A percentile compares a stretch with the other conserved stretches of the same genome.
Evolutionary conservation across 2,888 invertebrate species (phyloP).

Genomic region (Scrobipalpa atriplicella): DNA sequence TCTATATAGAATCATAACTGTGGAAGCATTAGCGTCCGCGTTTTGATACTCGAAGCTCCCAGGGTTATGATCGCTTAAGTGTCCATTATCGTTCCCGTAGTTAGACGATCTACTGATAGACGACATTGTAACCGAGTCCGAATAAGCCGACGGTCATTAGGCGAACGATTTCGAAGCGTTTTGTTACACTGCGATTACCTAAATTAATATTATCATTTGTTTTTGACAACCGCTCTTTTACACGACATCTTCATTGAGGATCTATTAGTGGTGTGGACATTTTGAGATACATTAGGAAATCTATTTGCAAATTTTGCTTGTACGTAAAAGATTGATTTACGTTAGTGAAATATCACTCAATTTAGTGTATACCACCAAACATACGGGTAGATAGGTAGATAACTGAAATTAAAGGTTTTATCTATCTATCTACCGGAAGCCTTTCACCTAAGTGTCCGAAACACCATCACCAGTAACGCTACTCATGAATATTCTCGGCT

Average conservation of each 20-base stretch:
- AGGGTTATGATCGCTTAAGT: conserved; percentile 59
- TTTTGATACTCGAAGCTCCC: conserved; percentile 49
- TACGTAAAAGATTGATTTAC: not conserved
- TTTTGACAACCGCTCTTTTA: conserved; percentile 68
- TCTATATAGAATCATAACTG: conserved; percentile 41
- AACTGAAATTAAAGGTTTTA: no score
- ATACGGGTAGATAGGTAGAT: no score
- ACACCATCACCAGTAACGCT: conserved; percentile 24
- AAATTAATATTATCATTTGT: conserved; percentile 79
- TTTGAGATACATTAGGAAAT: not conserved
- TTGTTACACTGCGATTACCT: conserved; percentile 57
- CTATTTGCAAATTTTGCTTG: not conserved
- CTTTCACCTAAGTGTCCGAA: conserved; percentile 1
- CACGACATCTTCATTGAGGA: conserved; percentile 75
- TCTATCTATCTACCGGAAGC: not conserved
- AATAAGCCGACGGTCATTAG: conserved; percentile 63
- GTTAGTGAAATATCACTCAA: not conserved
- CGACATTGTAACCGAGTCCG: conserved; percentile 56
- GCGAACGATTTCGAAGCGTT: conserved; percentile 63
- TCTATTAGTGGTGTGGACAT: not conserved
- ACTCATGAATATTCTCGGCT: conserved; percentile 56
- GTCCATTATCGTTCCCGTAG: conserved; percentile 52
- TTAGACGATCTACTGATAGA: conserved; percentile 59
- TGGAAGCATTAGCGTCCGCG: conserved; percentile 42
- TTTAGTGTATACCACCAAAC: no score